phyloP scores from a whole-genome alignment of 2,888 invertebrate species.

The Lacanobia wlatinum region DNA sequence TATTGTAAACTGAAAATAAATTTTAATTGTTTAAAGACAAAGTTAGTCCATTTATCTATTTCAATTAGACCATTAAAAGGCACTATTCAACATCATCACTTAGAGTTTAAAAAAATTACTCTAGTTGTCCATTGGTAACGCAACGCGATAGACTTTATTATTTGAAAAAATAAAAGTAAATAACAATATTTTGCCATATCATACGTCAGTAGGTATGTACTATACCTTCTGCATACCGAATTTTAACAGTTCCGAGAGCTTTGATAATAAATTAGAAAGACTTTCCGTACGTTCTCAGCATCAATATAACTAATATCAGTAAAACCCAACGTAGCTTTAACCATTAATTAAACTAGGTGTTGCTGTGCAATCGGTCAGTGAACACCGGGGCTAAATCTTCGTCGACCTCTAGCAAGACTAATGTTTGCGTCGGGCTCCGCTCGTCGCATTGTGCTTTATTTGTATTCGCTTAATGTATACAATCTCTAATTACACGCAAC shows the following conservation, averaged over 20 bases:
- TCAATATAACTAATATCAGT: neutral
- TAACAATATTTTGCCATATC: neutral
- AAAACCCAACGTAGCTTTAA: conserved; percentile 24
- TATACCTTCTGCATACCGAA: too few relatives aligned
- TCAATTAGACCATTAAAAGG: too few relatives aligned
- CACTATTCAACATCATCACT: too few relatives aligned
- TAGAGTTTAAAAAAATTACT: too few relatives aligned
- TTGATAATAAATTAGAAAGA: neutral
- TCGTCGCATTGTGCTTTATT: conserved; percentile 89
- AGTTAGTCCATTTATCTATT: too few relatives aligned
- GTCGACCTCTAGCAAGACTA: conserved; percentile 85
- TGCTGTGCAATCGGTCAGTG: conserved; percentile 66
- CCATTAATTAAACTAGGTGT: conserved; percentile 36
- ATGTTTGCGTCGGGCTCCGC: conserved; percentile 84
- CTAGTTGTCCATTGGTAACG: too few relatives aligned
- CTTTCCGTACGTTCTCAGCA: neutral
- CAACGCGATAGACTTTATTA: too few relatives aligned
- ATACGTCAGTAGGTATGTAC: neutral
- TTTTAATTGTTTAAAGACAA: neutral
- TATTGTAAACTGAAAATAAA: neutral
- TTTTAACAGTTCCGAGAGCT: neutral
- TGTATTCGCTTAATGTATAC: conserved; percentile 90
- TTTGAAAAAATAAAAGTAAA: too few relatives aligned
- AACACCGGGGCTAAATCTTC: conserved; percentile 80
- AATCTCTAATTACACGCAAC: conserved; percentile 91